Evolutionary conservation across 2,888 invertebrate species (phyloP).

Genomic region (Andrena chrysosceles): DNA sequence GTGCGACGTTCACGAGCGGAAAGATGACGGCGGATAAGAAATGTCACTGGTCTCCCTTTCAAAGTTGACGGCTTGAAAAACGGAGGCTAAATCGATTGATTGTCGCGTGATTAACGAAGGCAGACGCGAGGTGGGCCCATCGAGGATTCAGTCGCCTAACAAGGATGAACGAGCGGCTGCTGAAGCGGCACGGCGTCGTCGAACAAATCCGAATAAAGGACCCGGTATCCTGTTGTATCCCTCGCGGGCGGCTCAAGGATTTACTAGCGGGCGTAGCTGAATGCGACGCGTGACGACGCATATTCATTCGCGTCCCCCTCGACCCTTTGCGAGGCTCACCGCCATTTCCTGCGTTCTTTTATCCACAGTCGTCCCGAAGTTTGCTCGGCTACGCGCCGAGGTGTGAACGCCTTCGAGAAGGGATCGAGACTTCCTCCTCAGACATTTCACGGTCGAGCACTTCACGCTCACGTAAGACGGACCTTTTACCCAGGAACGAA

Average conservation of each 20-base stretch:
- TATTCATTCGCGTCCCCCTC: constrained; percentile 57
- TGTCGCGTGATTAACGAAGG: background rate
- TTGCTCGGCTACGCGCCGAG: constrained; percentile 33
- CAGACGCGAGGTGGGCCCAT: background rate
- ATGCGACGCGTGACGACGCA: constrained; percentile 69
- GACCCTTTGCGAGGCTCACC: background rate
- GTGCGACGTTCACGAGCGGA: no score
- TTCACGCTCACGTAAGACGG: constrained; percentile 31
- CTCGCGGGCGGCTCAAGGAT: constrained; percentile 35
- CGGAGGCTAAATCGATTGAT: no score
- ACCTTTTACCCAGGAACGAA: constrained; percentile 19
- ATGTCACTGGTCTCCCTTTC: no score
- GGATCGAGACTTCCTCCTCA: background rate
- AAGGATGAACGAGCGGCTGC: background rate
- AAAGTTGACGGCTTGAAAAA: no score
- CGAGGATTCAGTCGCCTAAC: background rate
- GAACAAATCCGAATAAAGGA: constrained; percentile 24
- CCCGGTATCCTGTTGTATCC: constrained; percentile 37
- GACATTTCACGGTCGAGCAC: constrained; percentile 37
- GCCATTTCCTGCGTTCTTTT: constrained; percentile 6
- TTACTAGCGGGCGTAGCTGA: constrained; percentile 47
- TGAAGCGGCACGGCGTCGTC: background rate
- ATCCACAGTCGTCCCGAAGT: constrained; percentile 14
- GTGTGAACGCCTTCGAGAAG: constrained; percentile 10
- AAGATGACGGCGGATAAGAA: no score